Conservation (phyloP, 1,140 invertebrate species). For the Nymphalis io region DNA sequence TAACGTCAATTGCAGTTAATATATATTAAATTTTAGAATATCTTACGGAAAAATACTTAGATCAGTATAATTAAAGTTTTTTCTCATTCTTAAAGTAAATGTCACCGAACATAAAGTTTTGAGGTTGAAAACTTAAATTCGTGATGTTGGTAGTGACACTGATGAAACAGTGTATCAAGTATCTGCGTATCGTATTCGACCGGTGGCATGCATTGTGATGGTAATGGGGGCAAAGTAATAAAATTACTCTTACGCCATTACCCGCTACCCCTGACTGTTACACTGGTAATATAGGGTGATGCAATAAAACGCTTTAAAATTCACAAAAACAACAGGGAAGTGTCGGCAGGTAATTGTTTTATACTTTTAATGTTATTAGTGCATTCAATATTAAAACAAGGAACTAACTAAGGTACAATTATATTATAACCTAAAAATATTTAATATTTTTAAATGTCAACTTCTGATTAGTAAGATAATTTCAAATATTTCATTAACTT, state of each 20-base stretch:
- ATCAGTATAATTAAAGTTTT: background rate
- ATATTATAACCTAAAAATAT: no score
- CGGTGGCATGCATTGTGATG: conserved; percentile 75
- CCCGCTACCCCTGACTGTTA: conserved; percentile 59
- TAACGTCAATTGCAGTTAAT: background rate
- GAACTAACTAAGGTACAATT: no score
- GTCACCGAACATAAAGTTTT: background rate
- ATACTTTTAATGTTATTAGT: conserved; percentile 35
- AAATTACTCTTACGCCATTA: conserved; percentile 80
- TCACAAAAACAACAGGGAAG: conserved; percentile 53
- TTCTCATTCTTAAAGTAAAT: background rate
- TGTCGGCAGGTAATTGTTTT: conserved; percentile 62
- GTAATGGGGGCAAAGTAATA: conserved; percentile 79
- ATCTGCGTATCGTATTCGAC: conserved; percentile 62
- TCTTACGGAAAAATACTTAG: background rate
- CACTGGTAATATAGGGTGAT: conserved; percentile 64
- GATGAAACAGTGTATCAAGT: conserved; percentile 57
- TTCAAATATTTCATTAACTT: no score
- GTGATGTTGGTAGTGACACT: conserved; percentile 42
- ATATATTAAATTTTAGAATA: background rate
- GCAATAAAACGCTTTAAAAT: conserved; percentile 62
- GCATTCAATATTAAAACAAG: background rate
- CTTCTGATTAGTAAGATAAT: no score
- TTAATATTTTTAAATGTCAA: no score
- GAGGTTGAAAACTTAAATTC: background rate